Conservation (phyloP, 2,113 vertebrate species). For the Dasyornis broadbenti region DNA sequence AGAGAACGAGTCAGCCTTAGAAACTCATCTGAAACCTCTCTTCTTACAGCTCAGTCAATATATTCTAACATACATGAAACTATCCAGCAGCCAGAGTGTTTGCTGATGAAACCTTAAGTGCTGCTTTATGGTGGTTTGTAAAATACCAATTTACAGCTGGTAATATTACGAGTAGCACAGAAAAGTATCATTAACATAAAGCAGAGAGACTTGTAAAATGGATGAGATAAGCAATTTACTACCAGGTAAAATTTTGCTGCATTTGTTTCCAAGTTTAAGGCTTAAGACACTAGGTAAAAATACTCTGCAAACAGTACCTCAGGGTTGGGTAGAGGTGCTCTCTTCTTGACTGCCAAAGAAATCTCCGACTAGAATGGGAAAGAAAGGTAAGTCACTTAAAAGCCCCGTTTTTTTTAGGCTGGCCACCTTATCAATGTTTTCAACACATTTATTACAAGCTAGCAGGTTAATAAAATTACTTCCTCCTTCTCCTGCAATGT, state of each 20-base stretch:
- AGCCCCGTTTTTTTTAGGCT: background rate
- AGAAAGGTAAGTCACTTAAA: background rate
- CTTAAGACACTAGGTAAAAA: background rate
- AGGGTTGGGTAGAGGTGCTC: background rate
- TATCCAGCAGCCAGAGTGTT: background rate
- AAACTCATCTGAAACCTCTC: background rate
- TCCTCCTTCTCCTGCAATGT: background rate
- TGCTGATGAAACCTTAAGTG: background rate
- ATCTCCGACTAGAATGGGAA: constrained; percentile 65
- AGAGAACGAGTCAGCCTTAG: background rate
- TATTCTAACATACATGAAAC: background rate
- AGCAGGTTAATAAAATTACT: background rate
- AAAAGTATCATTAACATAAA: background rate
- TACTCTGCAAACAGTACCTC: constrained; percentile 53
- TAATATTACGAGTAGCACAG: background rate
- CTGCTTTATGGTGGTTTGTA: background rate
- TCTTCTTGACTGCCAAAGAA: constrained; percentile 43
- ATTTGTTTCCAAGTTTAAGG: background rate
- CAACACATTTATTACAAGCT: background rate
- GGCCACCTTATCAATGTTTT: background rate
- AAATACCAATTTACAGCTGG: background rate
- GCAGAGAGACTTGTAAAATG: background rate
- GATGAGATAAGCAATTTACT: background rate
- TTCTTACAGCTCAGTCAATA: background rate
- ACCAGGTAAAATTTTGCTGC: background rate